Conservation (phyloP, 2,113 vertebrate genomes). For the Zapornia atra region DNA sequence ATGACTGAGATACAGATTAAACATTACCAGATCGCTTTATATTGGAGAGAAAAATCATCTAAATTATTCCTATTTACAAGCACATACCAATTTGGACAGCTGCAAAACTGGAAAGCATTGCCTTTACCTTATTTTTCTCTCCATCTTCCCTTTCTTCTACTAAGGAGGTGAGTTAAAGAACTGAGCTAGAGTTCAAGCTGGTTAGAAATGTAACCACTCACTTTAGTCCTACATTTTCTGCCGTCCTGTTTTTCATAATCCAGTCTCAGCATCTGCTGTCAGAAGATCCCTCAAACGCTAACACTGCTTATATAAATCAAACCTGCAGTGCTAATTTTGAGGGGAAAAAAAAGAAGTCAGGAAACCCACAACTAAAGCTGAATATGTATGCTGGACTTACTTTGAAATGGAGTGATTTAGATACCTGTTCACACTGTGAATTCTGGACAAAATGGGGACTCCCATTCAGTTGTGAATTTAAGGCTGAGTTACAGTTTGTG, state of each 20-base stretch:
- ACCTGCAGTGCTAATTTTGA: background rate
- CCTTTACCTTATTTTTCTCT: background rate
- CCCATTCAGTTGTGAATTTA: background rate
- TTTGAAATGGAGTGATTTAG: background rate
- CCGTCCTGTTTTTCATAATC: background rate
- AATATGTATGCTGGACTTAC: background rate
- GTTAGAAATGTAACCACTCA: background rate
- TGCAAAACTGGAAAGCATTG: background rate
- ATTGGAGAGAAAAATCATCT: background rate
- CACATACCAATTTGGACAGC: background rate
- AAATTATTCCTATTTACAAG: background rate
- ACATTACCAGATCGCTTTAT: background rate
- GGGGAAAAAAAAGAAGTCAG: background rate
- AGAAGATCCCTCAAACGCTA: background rate
- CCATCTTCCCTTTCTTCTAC: background rate
- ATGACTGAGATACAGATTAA: background rate
- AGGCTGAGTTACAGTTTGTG: background rate
- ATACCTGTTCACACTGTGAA: background rate
- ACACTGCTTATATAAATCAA: background rate
- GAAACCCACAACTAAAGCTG: background rate
- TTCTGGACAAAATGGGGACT: background rate
- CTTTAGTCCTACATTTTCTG: background rate
- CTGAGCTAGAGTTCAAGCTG: background rate
- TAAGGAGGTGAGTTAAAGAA: background rate
- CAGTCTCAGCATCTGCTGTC: background rate